A percentile compares a stretch with the other conserved stretches of the same genome.
Evolutionary conservation across 2,113 vertebrate species (phyloP).

Genomic region (Maccullochella peelii): DNA sequence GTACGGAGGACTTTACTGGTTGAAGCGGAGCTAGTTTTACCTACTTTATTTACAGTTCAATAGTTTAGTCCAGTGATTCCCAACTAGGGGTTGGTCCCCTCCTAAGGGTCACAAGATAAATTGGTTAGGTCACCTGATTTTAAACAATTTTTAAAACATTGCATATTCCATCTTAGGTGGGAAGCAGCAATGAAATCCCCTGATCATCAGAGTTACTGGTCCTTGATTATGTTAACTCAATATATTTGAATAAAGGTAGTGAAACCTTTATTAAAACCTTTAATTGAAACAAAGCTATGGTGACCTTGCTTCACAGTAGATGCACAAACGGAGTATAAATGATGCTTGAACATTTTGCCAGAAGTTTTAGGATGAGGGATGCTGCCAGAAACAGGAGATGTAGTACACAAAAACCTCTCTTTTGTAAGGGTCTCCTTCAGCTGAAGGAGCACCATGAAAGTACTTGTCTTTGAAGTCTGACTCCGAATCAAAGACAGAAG

Average conservation of each 20-base stretch:
- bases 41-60: no score
- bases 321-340: background rate
- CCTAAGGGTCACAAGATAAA: no score
- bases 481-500: slow-evolving; percentile 26
- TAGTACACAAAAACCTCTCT: background rate
- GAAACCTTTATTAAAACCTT: background rate
- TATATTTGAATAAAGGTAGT: background rate
- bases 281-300: background rate
- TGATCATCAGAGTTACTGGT: background rate
- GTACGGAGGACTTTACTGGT: no score
- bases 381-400: background rate
- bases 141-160: no score
- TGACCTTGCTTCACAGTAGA: background rate
- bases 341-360: background rate
- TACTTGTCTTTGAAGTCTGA: background rate
- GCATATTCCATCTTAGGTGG: background rate
- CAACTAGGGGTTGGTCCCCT: no score
- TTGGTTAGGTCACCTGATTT: no score
- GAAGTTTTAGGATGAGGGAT: background rate
- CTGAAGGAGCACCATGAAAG: background rate
- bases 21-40: no score
- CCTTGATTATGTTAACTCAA: background rate
- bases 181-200: background rate
- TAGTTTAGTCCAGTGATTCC: no score
- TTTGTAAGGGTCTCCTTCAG: background rate